Percentiles rank a stretch among this genome's conserved stretches.
Evolutionary conservation across 2,113 vertebrate genomes (phyloP).

Genomic region (Osmerus mordax): DNA sequence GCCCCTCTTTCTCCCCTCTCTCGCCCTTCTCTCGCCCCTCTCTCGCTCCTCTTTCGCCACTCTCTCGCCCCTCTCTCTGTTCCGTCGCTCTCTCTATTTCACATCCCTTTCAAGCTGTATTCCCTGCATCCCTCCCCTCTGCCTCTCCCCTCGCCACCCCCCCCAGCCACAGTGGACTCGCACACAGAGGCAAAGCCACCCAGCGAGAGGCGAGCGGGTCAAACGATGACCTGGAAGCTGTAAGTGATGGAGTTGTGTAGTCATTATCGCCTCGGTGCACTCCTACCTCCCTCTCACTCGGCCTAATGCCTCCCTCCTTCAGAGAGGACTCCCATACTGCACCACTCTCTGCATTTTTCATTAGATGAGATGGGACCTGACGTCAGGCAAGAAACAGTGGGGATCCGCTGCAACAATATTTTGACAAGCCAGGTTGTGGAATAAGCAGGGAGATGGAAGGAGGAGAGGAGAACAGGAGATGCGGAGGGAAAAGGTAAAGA

Average conservation of each 20-base stretch:
- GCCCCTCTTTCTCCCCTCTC: not conserved
- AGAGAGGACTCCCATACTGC: not conserved
- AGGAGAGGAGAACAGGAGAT: not conserved
- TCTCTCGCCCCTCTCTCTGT: not conserved
- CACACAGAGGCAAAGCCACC: not conserved
- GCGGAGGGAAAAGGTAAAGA: not conserved
- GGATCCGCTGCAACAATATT: constrained; percentile 58
- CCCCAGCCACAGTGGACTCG: not conserved
- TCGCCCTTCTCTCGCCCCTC: not conserved
- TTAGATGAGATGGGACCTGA: constrained; percentile 59
- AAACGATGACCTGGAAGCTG: constrained; percentile 46
- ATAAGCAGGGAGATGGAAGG: constrained; percentile 25
- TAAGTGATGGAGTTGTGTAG: constrained; percentile 46
- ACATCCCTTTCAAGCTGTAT: not conserved
- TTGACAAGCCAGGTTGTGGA: constrained; percentile 54
- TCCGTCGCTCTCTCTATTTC: not conserved
- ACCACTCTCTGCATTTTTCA: constrained; percentile 56
- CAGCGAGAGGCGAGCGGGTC: constrained; percentile 29
- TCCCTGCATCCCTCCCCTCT: not conserved
- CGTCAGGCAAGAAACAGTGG: constrained; percentile 54
- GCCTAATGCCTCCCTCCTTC: constrained; percentile 13
- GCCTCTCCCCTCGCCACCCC: not conserved
- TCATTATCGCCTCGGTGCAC: constrained; percentile 21
- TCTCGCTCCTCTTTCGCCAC: not conserved
- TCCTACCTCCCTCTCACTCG: constrained; percentile 15